A percentile compares a stretch with the other conserved stretches of the same genome.
Evolutionary conservation across 2,797 vertebrate species (phyloP).

Genomic region (Staurois parvus): DNA sequence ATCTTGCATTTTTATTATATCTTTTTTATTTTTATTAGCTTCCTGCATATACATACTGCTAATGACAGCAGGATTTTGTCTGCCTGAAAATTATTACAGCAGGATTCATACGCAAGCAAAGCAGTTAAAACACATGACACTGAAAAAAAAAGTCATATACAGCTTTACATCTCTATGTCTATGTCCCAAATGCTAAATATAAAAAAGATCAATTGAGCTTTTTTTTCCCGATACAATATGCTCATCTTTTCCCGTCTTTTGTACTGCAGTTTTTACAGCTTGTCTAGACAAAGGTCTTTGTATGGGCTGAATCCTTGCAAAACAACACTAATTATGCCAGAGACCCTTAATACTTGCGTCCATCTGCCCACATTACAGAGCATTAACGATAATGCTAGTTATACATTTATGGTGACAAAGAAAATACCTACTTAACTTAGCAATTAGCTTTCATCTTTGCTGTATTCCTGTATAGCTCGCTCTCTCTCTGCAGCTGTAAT

Average conservation of each 20-base stretch:
- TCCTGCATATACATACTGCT: not conserved
- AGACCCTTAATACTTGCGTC: constrained; percentile 37
- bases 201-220: constrained; percentile 11
- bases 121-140: not conserved
- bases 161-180: not conserved
- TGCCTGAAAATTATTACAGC: not conserved
- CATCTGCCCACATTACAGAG: constrained; percentile 28
- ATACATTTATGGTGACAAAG: constrained; percentile 50
- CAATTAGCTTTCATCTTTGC: constrained; percentile 45
- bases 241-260: constrained; percentile 4
- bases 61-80: not conserved
- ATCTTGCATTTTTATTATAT: not conserved
- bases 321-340: constrained; percentile 49
- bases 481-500: constrained; percentile 20
- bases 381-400: constrained; percentile 36
- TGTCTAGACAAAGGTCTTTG: constrained; percentile 53
- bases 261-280: constrained; percentile 22
- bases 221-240: not conserved
- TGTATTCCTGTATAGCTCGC: constrained; percentile 14
- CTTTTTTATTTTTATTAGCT: not conserved
- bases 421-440: constrained; percentile 49
- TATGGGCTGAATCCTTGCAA: constrained; percentile 41
- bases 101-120: not conserved
- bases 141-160: not conserved
- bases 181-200: constrained; percentile 5